phyloP scores from a whole-genome alignment of 2,797 vertebrate genomes.

The Mormyrus proboscirostris region DNA sequence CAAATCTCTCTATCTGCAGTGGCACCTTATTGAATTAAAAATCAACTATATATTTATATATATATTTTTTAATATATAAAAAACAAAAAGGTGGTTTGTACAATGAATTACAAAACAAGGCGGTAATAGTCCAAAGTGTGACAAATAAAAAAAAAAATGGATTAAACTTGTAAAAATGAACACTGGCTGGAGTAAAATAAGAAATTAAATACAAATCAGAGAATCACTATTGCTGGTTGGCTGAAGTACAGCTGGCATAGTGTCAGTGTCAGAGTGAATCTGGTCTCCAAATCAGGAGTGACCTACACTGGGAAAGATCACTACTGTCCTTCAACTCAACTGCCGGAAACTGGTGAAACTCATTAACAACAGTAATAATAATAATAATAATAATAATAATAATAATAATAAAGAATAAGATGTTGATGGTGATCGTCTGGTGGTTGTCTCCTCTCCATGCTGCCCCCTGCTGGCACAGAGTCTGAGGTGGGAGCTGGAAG shows the following conservation, averaged over 20 bases:
- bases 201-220: not conserved
- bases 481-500: conserved; percentile 35
- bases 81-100: conserved; percentile 38
- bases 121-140: not conserved
- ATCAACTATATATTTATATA: conserved; percentile 40
- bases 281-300: conserved; percentile 27
- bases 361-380: conserved; percentile 27
- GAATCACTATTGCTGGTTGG: not conserved
- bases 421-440: conserved; percentile 18
- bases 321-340: conserved; percentile 40
- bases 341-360: conserved; percentile 27
- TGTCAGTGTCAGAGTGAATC: not conserved
- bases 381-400: conserved; percentile 38
- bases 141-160: not conserved
- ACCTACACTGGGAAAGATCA: conserved; percentile 9
- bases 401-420: conserved; percentile 21
- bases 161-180: not conserved
- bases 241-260: conserved; percentile 3
- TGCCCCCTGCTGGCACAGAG: conserved; percentile 42
- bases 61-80: conserved; percentile 41
- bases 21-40: conserved; percentile 58
- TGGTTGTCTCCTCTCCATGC: conserved; percentile 18
- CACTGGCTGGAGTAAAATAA: not conserved
- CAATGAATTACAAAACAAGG: conserved; percentile 20
- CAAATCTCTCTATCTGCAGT: conserved; percentile 48